A percentile compares a stretch with the other conserved stretches of the same genome.
Evolutionary conservation across 2,888 invertebrate species (phyloP).

Genomic region (Steinernema hermaphroditum): DNA sequence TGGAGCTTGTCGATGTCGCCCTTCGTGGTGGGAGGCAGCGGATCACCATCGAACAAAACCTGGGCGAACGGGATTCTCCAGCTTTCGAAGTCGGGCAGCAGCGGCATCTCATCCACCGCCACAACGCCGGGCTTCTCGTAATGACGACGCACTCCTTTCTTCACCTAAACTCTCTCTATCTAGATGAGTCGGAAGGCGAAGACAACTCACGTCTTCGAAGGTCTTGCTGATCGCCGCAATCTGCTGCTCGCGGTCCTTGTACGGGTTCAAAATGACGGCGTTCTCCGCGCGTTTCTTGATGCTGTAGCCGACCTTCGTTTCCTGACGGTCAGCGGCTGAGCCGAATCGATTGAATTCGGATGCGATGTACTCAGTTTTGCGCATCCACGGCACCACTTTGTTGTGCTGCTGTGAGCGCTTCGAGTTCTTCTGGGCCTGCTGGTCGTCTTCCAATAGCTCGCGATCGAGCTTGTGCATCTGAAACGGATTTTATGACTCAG

Average conservation of each 20-base stretch:
- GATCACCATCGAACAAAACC: slow-evolving; percentile 97
- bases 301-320: slow-evolving; percentile 96
- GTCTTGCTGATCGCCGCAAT: slow-evolving; percentile 96
- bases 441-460: slow-evolving; percentile 89
- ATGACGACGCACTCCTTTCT: slow-evolving; percentile 75
- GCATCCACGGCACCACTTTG: slow-evolving; percentile 93
- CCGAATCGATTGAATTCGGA: slow-evolving; percentile 97
- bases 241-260: slow-evolving; percentile 94
- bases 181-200: not conserved
- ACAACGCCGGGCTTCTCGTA: slow-evolving; percentile 93
- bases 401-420: slow-evolving; percentile 90
- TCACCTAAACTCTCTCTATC: slow-evolving; percentile 35
- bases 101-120: slow-evolving; percentile 82
- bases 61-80: slow-evolving; percentile 97
- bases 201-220: slow-evolving; percentile 80
- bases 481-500: no score
- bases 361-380: slow-evolving; percentile 96
- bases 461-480: slow-evolving; percentile 81
- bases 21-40: slow-evolving; percentile 84
- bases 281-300: slow-evolving; percentile 77
- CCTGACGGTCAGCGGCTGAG: slow-evolving; percentile 93
- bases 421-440: slow-evolving; percentile 75
- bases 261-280: slow-evolving; percentile 78
- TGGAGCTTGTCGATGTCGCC: slow-evolving; percentile 63
- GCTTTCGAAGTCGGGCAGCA: slow-evolving; percentile 93